Percentiles rank a stretch among this genome's conserved stretches.
phyloP scores from a whole-genome alignment of 2,888 invertebrate genomes.

The Augochlorella aurata region DNA sequence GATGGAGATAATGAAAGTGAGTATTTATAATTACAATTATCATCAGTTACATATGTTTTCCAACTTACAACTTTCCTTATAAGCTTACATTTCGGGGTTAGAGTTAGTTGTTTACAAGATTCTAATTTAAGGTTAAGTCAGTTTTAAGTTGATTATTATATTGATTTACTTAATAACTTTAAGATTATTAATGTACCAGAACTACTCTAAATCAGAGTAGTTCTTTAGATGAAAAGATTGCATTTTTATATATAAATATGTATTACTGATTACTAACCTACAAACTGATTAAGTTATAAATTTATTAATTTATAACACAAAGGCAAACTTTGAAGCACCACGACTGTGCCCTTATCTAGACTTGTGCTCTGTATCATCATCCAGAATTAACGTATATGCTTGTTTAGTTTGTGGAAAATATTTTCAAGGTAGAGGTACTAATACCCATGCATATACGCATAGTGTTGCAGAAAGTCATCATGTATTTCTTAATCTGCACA shows the following conservation, averaged over 20 bases:
- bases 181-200: not conserved
- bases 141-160: not conserved
- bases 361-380: conserved; percentile 97
- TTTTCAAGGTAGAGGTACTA: conserved; percentile 97
- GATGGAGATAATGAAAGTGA: conserved; percentile 72
- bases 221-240: not conserved
- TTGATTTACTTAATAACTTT: not conserved
- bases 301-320: conserved; percentile 41
- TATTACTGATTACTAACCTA: conserved; percentile 24
- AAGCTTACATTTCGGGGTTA: not conserved
- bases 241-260: not conserved
- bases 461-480: conserved; percentile 99
- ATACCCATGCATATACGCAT: conserved; percentile 99
- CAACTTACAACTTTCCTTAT: not conserved
- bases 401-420: conserved; percentile 99
- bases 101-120: conserved; percentile 37
- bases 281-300: conserved; percentile 5
- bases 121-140: conserved; percentile 54
- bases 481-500: conserved; percentile 98
- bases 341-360: conserved; percentile 97
- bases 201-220: not conserved
- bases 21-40: conserved; percentile 34
- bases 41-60: conserved; percentile 10
- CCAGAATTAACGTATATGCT: conserved; percentile 99
- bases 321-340: conserved; percentile 65